These are phyloP conservation scores for Cephus cinctus DNA, from an alignment of 1,140 invertebrate genomes.

Conservation along the genomic window DNA sequence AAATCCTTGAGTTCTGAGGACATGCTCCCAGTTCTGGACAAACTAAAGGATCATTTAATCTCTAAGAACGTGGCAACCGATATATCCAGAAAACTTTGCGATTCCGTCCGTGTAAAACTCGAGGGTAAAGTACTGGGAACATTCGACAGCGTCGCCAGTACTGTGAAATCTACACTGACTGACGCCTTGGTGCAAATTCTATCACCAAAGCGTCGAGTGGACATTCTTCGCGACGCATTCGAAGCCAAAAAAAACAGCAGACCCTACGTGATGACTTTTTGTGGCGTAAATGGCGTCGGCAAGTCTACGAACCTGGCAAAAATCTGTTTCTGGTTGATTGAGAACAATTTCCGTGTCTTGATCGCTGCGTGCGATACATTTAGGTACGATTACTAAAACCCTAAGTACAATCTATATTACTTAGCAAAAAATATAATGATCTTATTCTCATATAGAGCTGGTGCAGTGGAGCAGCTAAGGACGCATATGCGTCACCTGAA, in stretches of 20 bases:
- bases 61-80: conserved; percentile 97
- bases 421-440: not conserved
- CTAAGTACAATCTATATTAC: not conserved
- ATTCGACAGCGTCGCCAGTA: conserved; percentile 85
- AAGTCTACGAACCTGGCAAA: conserved; percentile 99
- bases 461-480: conserved; percentile 96
- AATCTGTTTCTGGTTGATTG: conserved; percentile 99
- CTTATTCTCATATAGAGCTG: conserved; percentile 66
- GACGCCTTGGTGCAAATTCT: conserved; percentile 89
- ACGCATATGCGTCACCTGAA: conserved; percentile 95
- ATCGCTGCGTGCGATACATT: conserved; percentile 99
- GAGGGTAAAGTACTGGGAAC: conserved; percentile 94
- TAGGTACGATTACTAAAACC: conserved; percentile 35
- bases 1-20: conserved; percentile 74
- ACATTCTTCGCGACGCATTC: conserved; percentile 94
- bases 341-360: conserved; percentile 94
- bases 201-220: conserved; percentile 90
- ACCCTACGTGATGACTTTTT: conserved; percentile 98
- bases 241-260: conserved; percentile 77
- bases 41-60: conserved; percentile 95
- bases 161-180: conserved; percentile 78
- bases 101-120: conserved; percentile 89
- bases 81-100: conserved; percentile 91
- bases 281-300: conserved; percentile 99
- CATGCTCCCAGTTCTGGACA: conserved; percentile 87